Evolutionary conservation across 2,888 invertebrate species (phyloP).

Genomic region (Mesopsocus fuscifrons): DNA sequence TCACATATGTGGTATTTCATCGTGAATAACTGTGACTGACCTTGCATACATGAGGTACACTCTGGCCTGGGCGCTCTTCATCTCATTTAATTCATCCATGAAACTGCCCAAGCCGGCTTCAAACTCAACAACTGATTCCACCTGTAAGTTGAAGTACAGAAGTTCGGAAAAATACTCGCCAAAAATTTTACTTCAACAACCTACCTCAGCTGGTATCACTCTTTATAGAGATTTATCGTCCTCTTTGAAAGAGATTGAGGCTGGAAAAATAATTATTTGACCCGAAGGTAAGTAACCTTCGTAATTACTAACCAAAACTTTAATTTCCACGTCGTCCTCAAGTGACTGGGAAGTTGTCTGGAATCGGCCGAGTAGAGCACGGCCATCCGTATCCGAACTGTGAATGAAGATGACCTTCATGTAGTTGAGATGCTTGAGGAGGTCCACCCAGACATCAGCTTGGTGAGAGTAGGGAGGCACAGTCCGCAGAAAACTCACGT

Average conservation of each 20-base stretch:
- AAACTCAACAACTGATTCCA: constrained; percentile 83
- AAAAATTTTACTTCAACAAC: no score
- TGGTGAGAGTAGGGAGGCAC: constrained; percentile 98
- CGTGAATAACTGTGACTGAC: no score
- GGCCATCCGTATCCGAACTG: constrained; percentile 88
- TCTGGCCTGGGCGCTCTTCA: constrained; percentile 69
- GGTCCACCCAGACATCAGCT: constrained; percentile 93
- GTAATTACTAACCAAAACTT: constrained; percentile 40
- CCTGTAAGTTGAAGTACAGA: constrained; percentile 28
- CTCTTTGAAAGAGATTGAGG: no score
- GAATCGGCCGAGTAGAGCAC: constrained; percentile 79
- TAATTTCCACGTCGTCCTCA: constrained; percentile 81
- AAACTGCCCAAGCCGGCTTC: constrained; percentile 78
- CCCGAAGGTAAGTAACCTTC: constrained; percentile 18
- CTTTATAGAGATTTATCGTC: no score
- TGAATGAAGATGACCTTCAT: constrained; percentile 87
- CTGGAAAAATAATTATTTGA: no score
- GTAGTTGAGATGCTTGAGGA: constrained; percentile 78
- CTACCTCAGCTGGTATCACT: no score
- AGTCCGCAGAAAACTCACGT: constrained; percentile 89
- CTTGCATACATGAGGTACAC: constrained; percentile 86
- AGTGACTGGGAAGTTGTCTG: constrained; percentile 84
- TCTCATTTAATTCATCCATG: constrained; percentile 56
- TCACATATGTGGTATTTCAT: no score
- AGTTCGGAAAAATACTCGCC: constrained; percentile 5